Conservation (phyloP, 1,140 invertebrate species). For the Caenorhabditis tropicalis region DNA sequence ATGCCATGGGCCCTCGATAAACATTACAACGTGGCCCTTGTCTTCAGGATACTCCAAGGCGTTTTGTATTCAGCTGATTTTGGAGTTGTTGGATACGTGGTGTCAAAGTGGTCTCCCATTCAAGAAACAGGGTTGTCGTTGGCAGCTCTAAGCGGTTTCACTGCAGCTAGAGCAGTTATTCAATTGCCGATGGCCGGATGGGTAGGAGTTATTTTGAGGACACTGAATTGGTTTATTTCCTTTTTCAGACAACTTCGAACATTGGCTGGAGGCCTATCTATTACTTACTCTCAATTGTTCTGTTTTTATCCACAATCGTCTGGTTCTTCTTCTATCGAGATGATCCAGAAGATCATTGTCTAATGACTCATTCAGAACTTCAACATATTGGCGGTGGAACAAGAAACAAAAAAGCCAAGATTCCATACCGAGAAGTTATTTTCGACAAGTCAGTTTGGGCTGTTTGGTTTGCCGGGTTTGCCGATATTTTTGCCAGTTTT, state of each 20-base stretch:
- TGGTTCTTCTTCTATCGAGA: slow-evolving; percentile 29
- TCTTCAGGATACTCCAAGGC: slow-evolving; percentile 24
- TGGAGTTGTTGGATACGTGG: slow-evolving; percentile 33
- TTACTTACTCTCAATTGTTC: slow-evolving; percentile 25
- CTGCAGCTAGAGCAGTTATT: slow-evolving; percentile 26
- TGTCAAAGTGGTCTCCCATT: slow-evolving; percentile 18
- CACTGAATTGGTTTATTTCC: background rate
- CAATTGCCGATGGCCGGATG: slow-evolving; percentile 39
- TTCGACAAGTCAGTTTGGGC: slow-evolving; percentile 23
- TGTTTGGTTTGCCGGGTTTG: slow-evolving; percentile 39
- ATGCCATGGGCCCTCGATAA: slow-evolving; percentile 42
- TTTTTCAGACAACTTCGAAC: slow-evolving; percentile 13
- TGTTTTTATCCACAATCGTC: background rate
- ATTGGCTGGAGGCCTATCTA: slow-evolving; percentile 26
- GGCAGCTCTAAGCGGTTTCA: slow-evolving; percentile 36
- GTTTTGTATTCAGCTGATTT: slow-evolving; percentile 36
- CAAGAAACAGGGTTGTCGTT: slow-evolving; percentile 6
- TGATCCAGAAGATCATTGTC: slow-evolving; percentile 6
- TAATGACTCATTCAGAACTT: background rate
- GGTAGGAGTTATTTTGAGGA: background rate
- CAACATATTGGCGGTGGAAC: background rate
- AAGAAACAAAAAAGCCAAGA: background rate
- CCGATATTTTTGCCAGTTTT: slow-evolving; percentile 39
- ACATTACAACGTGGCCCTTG: slow-evolving; percentile 2
- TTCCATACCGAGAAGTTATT: slow-evolving; percentile 21